phyloP scores from a whole-genome alignment of 2,113 vertebrate species.

The Helogale parvula region DNA sequence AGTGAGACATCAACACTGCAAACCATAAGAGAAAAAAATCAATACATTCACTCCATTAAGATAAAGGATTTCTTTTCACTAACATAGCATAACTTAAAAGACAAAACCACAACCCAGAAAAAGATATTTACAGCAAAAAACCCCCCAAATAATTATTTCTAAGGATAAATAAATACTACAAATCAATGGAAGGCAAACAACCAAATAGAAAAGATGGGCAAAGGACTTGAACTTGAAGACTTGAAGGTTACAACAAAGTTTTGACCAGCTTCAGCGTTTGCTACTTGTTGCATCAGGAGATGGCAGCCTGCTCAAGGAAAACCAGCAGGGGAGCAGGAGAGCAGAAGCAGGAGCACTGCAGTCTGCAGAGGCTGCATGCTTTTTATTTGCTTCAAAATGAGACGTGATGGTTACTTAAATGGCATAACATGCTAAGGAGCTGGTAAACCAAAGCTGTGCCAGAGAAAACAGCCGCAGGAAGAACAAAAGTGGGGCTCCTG shows the following conservation, averaged over 20 bases:
- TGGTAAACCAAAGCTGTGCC: background rate
- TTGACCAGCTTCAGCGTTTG: background rate
- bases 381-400: background rate
- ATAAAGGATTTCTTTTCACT: background rate
- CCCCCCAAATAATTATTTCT: background rate
- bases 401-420: background rate
- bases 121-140: background rate
- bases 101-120: slow-evolving; percentile 1
- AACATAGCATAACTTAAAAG: slow-evolving; percentile 3
- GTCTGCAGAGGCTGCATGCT: background rate
- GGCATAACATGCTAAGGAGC: background rate
- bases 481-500: too few relatives aligned
- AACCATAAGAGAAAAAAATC: slow-evolving; percentile 42
- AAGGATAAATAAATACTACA: background rate
- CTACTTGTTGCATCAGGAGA: background rate
- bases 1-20: background rate
- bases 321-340: background rate
- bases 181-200: background rate
- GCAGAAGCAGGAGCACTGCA: background rate
- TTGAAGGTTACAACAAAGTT: background rate
- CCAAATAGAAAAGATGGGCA: background rate
- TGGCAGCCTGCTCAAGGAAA: background rate
- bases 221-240: background rate
- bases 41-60: background rate
- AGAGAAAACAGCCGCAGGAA: background rate